Conservation (phyloP, 2,888 invertebrate genomes). For the Leistus spinibarbis region DNA sequence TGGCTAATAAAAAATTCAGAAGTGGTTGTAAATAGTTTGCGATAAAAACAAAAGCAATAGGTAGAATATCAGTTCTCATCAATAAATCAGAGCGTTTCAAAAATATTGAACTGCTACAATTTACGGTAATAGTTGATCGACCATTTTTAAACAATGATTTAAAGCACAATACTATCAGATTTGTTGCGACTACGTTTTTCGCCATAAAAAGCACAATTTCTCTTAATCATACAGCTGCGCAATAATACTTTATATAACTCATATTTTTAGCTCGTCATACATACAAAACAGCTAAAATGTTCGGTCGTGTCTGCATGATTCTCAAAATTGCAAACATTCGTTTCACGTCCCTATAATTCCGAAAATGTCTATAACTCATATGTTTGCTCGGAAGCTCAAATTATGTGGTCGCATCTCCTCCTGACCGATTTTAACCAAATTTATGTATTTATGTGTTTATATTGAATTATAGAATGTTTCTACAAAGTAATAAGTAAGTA, state of each 20-base stretch:
- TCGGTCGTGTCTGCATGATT: too few relatives aligned
- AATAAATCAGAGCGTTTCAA: slow-evolving; percentile 10
- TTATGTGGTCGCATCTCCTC: too few relatives aligned
- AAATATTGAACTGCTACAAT: slow-evolving; percentile 10
- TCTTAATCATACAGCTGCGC: neutral
- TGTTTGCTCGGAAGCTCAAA: too few relatives aligned
- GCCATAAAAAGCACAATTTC: neutral
- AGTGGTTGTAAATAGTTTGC: neutral
- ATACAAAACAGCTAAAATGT: too few relatives aligned
- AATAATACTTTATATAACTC: neutral
- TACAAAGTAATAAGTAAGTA: too few relatives aligned
- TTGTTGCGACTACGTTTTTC: neutral
- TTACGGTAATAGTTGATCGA: slow-evolving; percentile 8
- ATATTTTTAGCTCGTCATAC: too few relatives aligned
- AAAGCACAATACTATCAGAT: neutral
- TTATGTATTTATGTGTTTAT: too few relatives aligned
- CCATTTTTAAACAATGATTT: slow-evolving; percentile 13
- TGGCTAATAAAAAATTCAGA: neutral
- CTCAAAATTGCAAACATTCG: too few relatives aligned
- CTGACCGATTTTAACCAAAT: too few relatives aligned
- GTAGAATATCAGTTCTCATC: neutral
- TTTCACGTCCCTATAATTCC: too few relatives aligned
- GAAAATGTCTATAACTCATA: too few relatives aligned
- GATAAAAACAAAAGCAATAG: neutral
- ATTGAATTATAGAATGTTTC: too few relatives aligned